Percentiles rank a stretch among this genome's conserved stretches.
phyloP scores from a whole-genome alignment of 2,888 invertebrate species.

The Nemapogon koenigi region DNA sequence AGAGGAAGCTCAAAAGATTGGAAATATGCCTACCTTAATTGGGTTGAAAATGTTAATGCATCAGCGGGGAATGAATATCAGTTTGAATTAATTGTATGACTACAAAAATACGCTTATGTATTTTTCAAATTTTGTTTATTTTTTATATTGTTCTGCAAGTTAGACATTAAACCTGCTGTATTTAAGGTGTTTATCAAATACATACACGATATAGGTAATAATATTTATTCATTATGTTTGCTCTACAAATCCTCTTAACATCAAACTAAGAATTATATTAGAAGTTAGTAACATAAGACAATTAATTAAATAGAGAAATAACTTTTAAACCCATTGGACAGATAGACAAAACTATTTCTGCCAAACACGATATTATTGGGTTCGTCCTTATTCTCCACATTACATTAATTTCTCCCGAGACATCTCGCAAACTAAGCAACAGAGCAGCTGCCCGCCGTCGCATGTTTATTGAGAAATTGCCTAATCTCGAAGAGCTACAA shows the following conservation, averaged over 20 bases:
- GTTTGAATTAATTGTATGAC: too few species aligned
- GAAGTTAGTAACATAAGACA: too few species aligned
- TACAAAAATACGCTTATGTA: too few species aligned
- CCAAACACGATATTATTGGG: conserved; percentile 45
- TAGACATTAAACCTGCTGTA: too few species aligned
- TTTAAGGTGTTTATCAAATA: too few species aligned
- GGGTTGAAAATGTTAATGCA: conserved; percentile 36
- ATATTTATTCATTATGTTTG: too few species aligned
- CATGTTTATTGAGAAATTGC: conserved; percentile 60
- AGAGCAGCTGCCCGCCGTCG: conserved; percentile 47
- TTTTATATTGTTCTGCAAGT: too few species aligned
- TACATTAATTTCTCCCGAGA: conserved; percentile 61
- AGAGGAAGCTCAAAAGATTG: conserved; percentile 49
- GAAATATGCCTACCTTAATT: conserved; percentile 40
- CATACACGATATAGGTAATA: too few species aligned
- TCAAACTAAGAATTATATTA: too few species aligned
- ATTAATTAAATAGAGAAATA: not conserved
- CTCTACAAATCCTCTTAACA: too few species aligned
- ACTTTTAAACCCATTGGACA: conserved; percentile 1
- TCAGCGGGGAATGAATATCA: too few species aligned
- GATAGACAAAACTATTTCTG: conserved; percentile 7
- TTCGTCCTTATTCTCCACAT: conserved; percentile 50
- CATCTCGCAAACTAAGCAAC: conserved; percentile 51
- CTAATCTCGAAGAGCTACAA: conserved; percentile 61
- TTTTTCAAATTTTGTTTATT: too few species aligned